These are phyloP conservation scores for Criorhina ranunculi DNA, from an alignment of 2,888 invertebrate species.

Conservation along the genomic window DNA sequence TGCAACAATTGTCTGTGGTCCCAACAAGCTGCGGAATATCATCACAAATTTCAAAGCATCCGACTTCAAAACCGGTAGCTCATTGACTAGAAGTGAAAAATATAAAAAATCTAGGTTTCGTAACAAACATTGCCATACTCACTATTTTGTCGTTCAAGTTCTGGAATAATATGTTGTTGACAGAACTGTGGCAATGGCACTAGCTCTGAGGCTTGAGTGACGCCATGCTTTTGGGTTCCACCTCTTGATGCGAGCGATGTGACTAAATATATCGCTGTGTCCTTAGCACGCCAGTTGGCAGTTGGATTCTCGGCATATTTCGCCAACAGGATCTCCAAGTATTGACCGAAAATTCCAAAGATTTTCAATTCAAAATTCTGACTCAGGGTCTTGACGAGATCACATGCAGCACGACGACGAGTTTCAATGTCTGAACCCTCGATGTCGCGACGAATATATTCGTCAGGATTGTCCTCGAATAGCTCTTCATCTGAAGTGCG, in stretches of 20 bases:
- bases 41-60: conserved; percentile 98
- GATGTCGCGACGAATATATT: conserved; percentile 97
- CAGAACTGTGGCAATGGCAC: conserved; percentile 96
- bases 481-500: conserved; percentile 97
- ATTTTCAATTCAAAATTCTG: conserved; percentile 94
- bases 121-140: conserved; percentile 75
- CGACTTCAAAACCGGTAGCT: conserved; percentile 96
- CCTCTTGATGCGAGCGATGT: conserved; percentile 97
- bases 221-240: conserved; percentile 94
- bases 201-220: conserved; percentile 95
- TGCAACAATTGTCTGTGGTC: conserved; percentile 90
- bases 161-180: conserved; percentile 93
- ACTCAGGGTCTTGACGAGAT: conserved; percentile 96
- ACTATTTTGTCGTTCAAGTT: conserved; percentile 91
- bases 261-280: conserved; percentile 97
- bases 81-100: conserved; percentile 88
- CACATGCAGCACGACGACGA: conserved; percentile 97
- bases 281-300: conserved; percentile 96
- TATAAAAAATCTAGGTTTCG: not conserved
- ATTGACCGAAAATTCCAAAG: conserved; percentile 94
- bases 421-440: conserved; percentile 99
- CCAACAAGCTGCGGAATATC: conserved; percentile 96
- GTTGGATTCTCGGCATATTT: conserved; percentile 91
- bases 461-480: conserved; percentile 99
- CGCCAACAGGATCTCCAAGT: conserved; percentile 87